These are phyloP conservation scores for Eulithis testata DNA, from an alignment of 2,888 invertebrate species.

Conservation along the genomic window DNA sequence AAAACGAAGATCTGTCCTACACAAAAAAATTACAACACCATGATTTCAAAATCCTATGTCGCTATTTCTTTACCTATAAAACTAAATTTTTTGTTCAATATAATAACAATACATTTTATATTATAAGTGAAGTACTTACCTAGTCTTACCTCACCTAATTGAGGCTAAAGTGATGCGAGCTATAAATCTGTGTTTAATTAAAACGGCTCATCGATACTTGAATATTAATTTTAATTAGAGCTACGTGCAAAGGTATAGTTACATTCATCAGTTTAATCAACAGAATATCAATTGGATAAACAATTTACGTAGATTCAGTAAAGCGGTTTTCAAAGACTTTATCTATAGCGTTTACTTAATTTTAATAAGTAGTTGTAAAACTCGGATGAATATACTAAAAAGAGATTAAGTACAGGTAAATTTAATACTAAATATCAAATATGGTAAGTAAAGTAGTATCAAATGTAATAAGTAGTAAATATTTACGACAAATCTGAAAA, in stretches of 20 bases:
- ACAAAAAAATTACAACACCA: too few species aligned
- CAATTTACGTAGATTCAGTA: slow-evolving; percentile 3
- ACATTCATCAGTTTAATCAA: slow-evolving; percentile 22
- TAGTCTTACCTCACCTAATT: neutral
- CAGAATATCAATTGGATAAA: slow-evolving; percentile 14
- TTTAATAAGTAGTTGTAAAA: neutral
- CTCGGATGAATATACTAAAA: neutral
- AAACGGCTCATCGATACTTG: slow-evolving; percentile 33
- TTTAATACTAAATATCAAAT: too few species aligned
- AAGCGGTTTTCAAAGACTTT: neutral
- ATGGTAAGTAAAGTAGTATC: too few species aligned
- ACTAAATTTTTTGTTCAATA: too few species aligned
- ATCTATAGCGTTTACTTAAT: neutral
- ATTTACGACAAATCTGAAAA: neutral
- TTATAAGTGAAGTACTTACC: too few species aligned
- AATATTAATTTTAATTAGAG: slow-evolving; percentile 37
- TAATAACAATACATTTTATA: too few species aligned
- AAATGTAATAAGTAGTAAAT: too few species aligned
- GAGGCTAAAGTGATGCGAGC: slow-evolving; percentile 15
- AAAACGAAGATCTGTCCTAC: too few species aligned
- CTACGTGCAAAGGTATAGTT: slow-evolving; percentile 24
- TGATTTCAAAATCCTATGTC: too few species aligned
- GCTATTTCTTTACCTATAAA: too few species aligned
- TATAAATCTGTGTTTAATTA: slow-evolving; percentile 25
- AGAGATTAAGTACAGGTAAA: too few species aligned